phyloP scores from a whole-genome alignment of 2,113 vertebrate genomes.

The Megaleporinus macrocephalus region DNA sequence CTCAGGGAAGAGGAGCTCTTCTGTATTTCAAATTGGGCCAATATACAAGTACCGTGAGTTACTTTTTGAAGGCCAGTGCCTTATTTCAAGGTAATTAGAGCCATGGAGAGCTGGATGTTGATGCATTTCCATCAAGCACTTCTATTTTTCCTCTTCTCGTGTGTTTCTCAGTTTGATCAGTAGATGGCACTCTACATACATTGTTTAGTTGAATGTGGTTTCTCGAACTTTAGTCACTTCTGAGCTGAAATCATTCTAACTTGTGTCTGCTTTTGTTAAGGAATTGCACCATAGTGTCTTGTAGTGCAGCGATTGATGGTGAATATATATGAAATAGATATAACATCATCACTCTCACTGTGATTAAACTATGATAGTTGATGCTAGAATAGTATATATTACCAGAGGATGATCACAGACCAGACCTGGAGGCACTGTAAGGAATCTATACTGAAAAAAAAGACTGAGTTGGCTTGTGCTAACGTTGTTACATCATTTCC shows the following conservation, averaged over 20 bases:
- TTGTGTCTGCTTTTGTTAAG: background rate
- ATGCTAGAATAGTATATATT: background rate
- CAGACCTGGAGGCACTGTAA: background rate
- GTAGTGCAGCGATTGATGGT: background rate
- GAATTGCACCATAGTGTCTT: background rate
- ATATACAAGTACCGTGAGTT: background rate
- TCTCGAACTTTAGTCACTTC: background rate
- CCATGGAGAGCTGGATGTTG: background rate
- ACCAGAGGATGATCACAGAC: background rate
- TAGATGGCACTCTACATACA: slow-evolving; percentile 76
- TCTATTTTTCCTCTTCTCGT: background rate
- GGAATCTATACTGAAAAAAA: background rate
- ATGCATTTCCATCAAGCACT: background rate
- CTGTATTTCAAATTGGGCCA: background rate
- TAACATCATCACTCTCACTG: background rate
- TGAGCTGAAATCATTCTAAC: background rate
- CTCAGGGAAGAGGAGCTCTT: background rate
- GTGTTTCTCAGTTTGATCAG: slow-evolving; percentile 51
- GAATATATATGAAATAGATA: slow-evolving; percentile 10
- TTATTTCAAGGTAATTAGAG: slow-evolving; percentile 9
- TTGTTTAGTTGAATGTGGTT: slow-evolving; percentile 23
- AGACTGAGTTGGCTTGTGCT: no score
- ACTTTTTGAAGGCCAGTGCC: slow-evolving; percentile 7
- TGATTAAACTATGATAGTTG: background rate
- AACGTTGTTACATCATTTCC: no score